Evolutionary conservation across 2,797 vertebrate species (phyloP).

Genomic region (Arrhamphus sclerolepis): DNA sequence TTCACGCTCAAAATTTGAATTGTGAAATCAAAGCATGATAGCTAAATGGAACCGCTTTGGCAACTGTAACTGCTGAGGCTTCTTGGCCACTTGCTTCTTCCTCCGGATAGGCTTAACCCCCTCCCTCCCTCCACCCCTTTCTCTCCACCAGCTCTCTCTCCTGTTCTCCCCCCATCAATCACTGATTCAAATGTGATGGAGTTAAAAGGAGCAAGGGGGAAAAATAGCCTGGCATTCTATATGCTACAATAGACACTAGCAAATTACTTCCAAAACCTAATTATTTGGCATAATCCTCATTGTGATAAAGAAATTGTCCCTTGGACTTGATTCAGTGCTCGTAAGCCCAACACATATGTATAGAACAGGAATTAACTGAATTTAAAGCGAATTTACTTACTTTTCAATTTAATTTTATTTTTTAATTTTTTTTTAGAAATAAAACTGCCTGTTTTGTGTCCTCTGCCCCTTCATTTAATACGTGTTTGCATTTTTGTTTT

Average conservation of each 20-base stretch:
- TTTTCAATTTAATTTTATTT: too few species aligned
- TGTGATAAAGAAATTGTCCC: slow-evolving; percentile 53
- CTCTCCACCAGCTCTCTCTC: slow-evolving; percentile 17
- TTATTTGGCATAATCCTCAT: slow-evolving; percentile 40
- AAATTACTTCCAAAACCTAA: slow-evolving; percentile 40
- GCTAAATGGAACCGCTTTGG: slow-evolving; percentile 57
- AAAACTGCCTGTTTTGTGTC: slow-evolving; percentile 59
- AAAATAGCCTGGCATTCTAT: slow-evolving; percentile 22
- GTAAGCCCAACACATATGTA: slow-evolving; percentile 9
- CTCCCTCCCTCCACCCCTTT: slow-evolving; percentile 17
- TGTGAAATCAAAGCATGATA: slow-evolving; percentile 37
- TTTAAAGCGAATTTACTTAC: slow-evolving; percentile 73
- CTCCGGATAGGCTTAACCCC: slow-evolving; percentile 46
- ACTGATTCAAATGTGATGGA: slow-evolving; percentile 56
- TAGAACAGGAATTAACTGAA: slow-evolving; percentile 47
- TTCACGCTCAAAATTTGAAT: slow-evolving; percentile 12
- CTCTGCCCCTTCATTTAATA: slow-evolving; percentile 20
- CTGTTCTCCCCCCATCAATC: slow-evolving; percentile 50
- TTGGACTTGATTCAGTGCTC: slow-evolving; percentile 39
- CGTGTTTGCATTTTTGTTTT: slow-evolving; percentile 15
- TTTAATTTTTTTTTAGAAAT: too few species aligned
- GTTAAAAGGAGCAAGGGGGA: slow-evolving; percentile 34
- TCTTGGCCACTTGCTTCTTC: slow-evolving; percentile 62
- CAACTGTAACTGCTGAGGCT: slow-evolving; percentile 61
- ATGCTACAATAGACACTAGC: slow-evolving; percentile 23